phyloP scores from a whole-genome alignment of 2,113 vertebrate species.

The Gadus chalcogrammus region DNA sequence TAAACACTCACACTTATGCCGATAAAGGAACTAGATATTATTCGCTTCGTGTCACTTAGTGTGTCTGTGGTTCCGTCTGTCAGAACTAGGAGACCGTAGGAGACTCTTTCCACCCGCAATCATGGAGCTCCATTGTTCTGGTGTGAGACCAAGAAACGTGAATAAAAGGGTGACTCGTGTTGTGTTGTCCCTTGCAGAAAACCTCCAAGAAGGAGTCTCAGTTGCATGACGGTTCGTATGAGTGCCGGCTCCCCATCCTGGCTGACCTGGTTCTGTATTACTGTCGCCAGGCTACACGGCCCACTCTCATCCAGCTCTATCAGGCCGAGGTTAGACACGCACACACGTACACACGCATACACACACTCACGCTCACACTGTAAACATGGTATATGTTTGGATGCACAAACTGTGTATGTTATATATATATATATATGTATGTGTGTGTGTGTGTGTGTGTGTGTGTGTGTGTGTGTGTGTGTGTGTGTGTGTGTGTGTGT shows the following conservation, averaged over 20 bases:
- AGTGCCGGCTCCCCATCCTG: constrained; percentile 84
- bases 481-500: no score
- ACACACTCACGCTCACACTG: not conserved
- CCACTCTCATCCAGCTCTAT: constrained; percentile 89
- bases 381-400: not conserved
- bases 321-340: constrained; percentile 83
- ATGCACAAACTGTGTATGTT: not conserved
- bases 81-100: no score
- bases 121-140: no score
- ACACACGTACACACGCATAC: constrained; percentile 11
- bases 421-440: not conserved
- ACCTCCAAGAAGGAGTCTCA: constrained; percentile 79
- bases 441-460: no score
- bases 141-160: no score
- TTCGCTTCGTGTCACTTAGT: no score
- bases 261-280: constrained; percentile 95
- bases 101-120: no score
- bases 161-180: not conserved
- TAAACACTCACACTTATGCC: no score
- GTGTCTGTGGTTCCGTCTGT: no score
- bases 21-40: no score
- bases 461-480: no score
- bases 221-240: constrained; percentile 55
- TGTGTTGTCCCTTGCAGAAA: constrained; percentile 56
- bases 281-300: constrained; percentile 82